Conservation (phyloP, 1,140 invertebrate genomes). For the Micrasema minimum region DNA sequence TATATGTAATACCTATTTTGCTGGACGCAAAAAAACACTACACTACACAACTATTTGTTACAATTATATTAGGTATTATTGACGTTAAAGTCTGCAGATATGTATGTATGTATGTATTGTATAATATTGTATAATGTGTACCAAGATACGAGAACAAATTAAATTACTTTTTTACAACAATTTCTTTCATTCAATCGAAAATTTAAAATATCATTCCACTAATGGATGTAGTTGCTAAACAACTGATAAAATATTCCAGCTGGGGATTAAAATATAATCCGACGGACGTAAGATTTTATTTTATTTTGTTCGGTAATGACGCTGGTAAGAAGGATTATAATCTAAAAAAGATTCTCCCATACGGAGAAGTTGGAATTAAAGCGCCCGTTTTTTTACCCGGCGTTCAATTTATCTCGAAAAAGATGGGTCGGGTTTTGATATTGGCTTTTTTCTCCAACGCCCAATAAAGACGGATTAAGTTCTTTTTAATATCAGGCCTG, state of each 20-base stretch:
- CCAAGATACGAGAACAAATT: no score
- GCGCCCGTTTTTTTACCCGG: conserved; percentile 5
- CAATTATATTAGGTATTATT: no score
- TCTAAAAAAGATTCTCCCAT: conserved; percentile 1
- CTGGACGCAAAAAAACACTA: no score
- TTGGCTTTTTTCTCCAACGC: conserved; percentile 4
- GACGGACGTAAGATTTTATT: neutral
- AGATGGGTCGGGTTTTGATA: conserved; percentile 22
- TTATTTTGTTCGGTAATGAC: conserved; percentile 19
- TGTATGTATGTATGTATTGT: no score
- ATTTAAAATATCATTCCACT: no score
- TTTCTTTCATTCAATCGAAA: no score
- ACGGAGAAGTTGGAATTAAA: conserved; percentile 13
- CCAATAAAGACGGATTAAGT: conserved; percentile 35
- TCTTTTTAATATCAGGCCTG: conserved; percentile 12
- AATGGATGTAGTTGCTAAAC: neutral
- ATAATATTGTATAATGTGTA: no score
- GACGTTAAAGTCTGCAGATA: no score
- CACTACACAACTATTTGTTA: no score
- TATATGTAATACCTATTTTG: no score
- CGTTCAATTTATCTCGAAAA: conserved; percentile 23
- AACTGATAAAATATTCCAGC: neutral
- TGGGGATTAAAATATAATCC: neutral
- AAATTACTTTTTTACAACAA: no score
- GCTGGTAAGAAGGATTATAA: conserved; percentile 15